A percentile compares a stretch with the other conserved stretches of the same genome.
Conservation (phyloP, 2,888 invertebrate species). For the Spisula solida region DNA sequence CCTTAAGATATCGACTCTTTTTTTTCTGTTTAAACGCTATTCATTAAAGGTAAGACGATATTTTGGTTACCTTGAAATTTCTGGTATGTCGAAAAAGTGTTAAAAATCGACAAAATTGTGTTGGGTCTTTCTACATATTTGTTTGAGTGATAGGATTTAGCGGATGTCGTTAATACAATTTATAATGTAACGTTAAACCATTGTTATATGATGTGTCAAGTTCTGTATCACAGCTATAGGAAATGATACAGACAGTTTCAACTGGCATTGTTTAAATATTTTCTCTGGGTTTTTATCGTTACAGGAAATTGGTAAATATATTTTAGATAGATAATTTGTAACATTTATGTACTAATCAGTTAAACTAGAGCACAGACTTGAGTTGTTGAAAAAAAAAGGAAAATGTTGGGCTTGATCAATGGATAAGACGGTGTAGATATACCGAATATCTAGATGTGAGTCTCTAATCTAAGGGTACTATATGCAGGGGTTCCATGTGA, state of each 20-base stretch:
- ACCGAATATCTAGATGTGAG: no score
- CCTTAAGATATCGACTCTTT: slow-evolving; percentile 7
- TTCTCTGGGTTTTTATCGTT: background rate
- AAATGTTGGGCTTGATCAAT: no score
- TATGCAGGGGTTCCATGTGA: no score
- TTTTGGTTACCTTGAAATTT: background rate
- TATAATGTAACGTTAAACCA: background rate
- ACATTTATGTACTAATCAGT: no score
- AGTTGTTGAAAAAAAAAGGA: no score
- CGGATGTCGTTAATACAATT: background rate
- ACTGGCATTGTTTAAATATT: background rate
- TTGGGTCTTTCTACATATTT: background rate
- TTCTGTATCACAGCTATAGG: no score
- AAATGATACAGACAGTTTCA: background rate
- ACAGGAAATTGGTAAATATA: slow-evolving; percentile 15
- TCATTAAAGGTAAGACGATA: background rate
- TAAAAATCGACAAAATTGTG: background rate
- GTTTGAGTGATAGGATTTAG: background rate
- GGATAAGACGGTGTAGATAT: no score
- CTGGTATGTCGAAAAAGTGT: slow-evolving; percentile 5
- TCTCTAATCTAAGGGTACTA: no score
- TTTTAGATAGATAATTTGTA: background rate
- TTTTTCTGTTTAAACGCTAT: background rate
- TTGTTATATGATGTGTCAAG: no score
- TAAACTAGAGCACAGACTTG: no score